Percentiles rank a stretch among this genome's conserved stretches.
Conservation (phyloP, 2,113 vertebrate genomes). For the Megaceryle torquata region DNA sequence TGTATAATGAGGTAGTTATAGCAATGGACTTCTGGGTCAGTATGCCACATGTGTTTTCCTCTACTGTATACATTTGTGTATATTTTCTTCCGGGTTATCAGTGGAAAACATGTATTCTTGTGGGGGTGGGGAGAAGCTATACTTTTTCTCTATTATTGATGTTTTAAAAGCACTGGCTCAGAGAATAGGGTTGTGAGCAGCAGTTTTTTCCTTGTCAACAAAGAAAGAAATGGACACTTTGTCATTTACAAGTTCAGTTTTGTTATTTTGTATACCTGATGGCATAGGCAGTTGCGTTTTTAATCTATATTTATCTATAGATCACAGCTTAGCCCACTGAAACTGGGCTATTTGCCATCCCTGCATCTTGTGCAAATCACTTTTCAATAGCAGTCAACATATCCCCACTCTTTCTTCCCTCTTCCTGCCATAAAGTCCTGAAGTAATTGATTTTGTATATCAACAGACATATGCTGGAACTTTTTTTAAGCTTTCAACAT, state of each 20-base stretch:
- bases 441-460: neutral
- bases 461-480: neutral
- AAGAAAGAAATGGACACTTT: neutral
- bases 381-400: neutral
- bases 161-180: neutral
- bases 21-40: neutral
- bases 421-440: neutral
- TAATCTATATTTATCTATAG: neutral
- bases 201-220: neutral
- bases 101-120: neutral
- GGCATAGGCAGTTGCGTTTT: neutral
- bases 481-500: neutral
- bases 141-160: rapidly evolving
- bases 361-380: neutral
- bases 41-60: neutral
- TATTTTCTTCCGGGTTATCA: neutral
- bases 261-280: neutral
- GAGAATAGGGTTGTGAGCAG: rapidly evolving
- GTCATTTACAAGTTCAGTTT: neutral
- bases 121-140: neutral
- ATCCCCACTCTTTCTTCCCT: neutral
- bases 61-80: rapidly evolving
- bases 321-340: neutral
- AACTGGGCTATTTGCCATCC: neutral
- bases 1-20: neutral